Base-by-base conservation (phyloP, 2,888 invertebrate species). In the Acleris literana region DNA sequence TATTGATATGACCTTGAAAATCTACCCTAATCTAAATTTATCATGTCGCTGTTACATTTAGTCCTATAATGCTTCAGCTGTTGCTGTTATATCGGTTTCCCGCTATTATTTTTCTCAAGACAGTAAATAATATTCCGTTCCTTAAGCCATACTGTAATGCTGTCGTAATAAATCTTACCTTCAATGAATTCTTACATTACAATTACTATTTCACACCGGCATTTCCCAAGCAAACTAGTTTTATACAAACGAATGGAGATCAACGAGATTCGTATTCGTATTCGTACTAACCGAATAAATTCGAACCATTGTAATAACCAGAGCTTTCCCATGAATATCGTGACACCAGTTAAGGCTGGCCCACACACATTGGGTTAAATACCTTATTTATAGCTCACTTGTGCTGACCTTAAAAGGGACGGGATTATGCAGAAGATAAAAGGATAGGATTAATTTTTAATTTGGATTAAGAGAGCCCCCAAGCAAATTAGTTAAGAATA, bases 311-410 rank as follows among this genome's bases (percentile, higher is more conserved):
- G 84, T 86, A 81, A 80, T 82, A 78, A 78, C 76, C 71, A 69
- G 74, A 76, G 78, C 78, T 80, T 86, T 86, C 84, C 81, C 86
- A 88, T 85, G 84, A 79, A 78, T 72, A 72, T 79, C 81, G 78
- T 78, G 79, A 83, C 82, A 74, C 83, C 77, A 80, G 81, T 83
- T 85, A 85, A 82, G 85, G 84, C 75, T 71, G 74, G 87, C 87
- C 89, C 90, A 90, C 90, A 90, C 90, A 88, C 87, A 86, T 85
- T 84, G 85, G 83, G 84, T 88, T 88, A 88, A 89, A 89, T 85
- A 87, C 86, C 83, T 84, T 90, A 90, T 89, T 90, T 89, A 90
- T 90, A 82, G 85, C 84, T 78, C 78, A 83, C 86, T 84, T 83
- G 80, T 74, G 71, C 76, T 88, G 87, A 89, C 88, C 89, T 89